A percentile compares a stretch with the other conserved stretches of the same genome.
These are phyloP conservation scores for Apamea anceps DNA, from an alignment of 2,888 invertebrate genomes.

Conservation along the genomic window DNA sequence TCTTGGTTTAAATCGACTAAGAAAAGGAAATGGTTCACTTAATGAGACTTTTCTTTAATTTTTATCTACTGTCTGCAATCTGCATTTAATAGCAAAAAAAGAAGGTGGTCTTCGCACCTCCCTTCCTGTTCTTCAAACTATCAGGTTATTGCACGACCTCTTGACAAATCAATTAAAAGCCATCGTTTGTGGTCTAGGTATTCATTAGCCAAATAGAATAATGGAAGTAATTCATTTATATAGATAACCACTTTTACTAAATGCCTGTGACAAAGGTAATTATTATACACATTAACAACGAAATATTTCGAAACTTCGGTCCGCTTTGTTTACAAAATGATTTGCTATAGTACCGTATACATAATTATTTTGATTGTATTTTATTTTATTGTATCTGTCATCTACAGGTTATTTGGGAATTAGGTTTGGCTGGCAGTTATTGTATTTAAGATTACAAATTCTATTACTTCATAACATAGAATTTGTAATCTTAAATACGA, in stretches of 20 bases:
- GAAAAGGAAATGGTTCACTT: not conserved
- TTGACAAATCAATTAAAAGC: not conserved
- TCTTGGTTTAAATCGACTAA: not conserved
- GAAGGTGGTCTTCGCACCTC: too few relatives aligned
- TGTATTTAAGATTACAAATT: not conserved
- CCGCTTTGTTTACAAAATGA: constrained; percentile 7
- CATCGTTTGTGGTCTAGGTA: not conserved
- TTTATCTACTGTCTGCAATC: too few relatives aligned
- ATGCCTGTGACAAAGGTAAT: not conserved
- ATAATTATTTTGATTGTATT: not conserved
- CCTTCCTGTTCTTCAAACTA: not conserved
- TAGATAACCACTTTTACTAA: not conserved
- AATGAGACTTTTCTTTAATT: not conserved
- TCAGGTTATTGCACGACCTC: not conserved
- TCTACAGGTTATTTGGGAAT: too few relatives aligned
- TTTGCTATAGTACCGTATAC: not conserved
- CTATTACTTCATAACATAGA: too few relatives aligned
- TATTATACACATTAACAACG: not conserved
- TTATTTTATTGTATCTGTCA: not conserved
- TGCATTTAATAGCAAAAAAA: not conserved
- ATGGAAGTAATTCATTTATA: not conserved
- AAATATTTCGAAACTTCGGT: not conserved
- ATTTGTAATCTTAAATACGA: too few relatives aligned
- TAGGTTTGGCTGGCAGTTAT: not conserved
- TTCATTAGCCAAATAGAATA: not conserved